phyloP scores from a whole-genome alignment of 2,888 invertebrate species.

The Stictocephala bisonia region DNA sequence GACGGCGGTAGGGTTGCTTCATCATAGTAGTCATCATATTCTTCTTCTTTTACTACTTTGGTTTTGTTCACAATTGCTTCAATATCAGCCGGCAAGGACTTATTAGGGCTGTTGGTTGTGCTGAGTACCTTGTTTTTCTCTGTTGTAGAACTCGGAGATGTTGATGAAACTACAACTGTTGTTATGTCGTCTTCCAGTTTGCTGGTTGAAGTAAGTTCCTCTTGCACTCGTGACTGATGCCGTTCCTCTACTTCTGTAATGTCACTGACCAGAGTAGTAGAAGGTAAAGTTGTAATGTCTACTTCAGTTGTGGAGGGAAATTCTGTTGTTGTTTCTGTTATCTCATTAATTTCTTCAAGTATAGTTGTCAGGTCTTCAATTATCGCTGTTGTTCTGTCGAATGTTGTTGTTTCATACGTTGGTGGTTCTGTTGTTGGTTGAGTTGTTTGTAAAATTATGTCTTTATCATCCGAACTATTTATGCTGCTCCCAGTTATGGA shows the following conservation, averaged over 20 bases:
- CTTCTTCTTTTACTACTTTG: slow-evolving; percentile 68
- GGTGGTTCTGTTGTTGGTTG: background rate
- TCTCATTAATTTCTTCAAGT: slow-evolving; percentile 14
- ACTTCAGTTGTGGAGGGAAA: background rate
- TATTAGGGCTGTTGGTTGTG: slow-evolving; percentile 1
- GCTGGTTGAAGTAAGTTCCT: slow-evolving; percentile 62
- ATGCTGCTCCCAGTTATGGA: slow-evolving; percentile 2
- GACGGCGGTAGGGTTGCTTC: slow-evolving; percentile 84
- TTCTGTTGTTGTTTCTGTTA: slow-evolving; percentile 30
- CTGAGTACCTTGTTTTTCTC: background rate
- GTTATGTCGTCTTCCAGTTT: slow-evolving; percentile 23
- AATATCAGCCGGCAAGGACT: slow-evolving; percentile 30
- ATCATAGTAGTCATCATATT: slow-evolving; percentile 76
- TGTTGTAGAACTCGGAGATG: background rate
- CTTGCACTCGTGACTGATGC: slow-evolving; percentile 68
- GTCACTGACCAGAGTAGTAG: background rate
- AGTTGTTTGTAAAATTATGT: background rate
- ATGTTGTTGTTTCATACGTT: slow-evolving; percentile 27
- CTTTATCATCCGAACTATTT: slow-evolving; percentile 34
- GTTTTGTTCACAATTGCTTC: slow-evolving; percentile 67
- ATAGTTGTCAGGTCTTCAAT: slow-evolving; percentile 39
- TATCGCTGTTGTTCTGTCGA: slow-evolving; percentile 14
- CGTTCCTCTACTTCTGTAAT: slow-evolving; percentile 62
- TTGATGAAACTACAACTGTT: background rate
- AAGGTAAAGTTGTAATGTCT: background rate